Conservation (phyloP, 2,113 vertebrate species). For the Nothoprocta perdicaria region DNA sequence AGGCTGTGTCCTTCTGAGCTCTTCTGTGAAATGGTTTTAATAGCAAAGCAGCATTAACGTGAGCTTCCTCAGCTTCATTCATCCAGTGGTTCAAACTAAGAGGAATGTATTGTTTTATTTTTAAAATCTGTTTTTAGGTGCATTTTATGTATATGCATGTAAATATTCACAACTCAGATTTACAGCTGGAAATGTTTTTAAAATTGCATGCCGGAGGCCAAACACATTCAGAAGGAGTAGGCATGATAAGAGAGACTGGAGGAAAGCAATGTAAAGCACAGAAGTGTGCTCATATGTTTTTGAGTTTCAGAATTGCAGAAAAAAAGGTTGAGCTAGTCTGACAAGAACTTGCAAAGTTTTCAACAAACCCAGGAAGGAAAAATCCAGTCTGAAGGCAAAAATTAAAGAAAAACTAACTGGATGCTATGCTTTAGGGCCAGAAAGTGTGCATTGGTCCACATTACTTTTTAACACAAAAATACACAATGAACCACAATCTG, state of each 20-base stretch:
- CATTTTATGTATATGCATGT: fast-evolving
- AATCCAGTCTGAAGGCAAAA: background rate
- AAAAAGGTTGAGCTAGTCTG: background rate
- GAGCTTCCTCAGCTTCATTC: background rate
- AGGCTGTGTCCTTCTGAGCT: background rate
- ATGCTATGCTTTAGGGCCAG: background rate
- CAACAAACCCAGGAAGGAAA: background rate
- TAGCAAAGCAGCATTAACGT: background rate
- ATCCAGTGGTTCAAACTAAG: background rate
- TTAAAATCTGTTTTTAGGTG: background rate
- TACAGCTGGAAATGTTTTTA: background rate
- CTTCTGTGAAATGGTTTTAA: background rate
- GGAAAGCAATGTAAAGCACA: background rate
- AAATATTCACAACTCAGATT: background rate
- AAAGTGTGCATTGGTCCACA: background rate
- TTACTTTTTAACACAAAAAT: background rate
- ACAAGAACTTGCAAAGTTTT: background rate
- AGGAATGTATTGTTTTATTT: background rate
- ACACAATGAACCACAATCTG: background rate
- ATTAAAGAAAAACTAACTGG: background rate
- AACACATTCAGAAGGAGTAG: background rate
- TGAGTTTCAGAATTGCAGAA: background rate
- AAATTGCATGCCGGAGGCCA: background rate
- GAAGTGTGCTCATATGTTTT: background rate
- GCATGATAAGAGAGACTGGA: background rate